Percentiles rank a stretch among this genome's conserved stretches.
Evolutionary conservation across 2,113 vertebrate species (phyloP).

Genomic region (Himantopus leucocephalus): DNA sequence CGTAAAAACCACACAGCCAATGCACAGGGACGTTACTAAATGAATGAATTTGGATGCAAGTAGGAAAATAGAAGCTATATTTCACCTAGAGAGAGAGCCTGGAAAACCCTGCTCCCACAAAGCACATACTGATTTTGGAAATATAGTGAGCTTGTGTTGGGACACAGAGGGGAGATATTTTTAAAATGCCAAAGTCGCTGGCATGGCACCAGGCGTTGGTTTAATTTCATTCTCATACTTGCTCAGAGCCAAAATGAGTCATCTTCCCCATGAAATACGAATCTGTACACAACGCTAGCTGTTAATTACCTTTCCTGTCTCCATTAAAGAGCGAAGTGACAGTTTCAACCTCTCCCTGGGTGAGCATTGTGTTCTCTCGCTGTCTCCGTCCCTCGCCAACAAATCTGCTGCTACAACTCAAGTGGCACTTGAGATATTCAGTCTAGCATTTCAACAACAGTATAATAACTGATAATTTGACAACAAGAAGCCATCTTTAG

Average conservation of each 20-base stretch:
- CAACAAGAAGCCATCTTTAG: constrained; percentile 47
- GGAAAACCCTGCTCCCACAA: not conserved
- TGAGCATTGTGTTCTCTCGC: constrained; percentile 44
- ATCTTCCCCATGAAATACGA: constrained; percentile 62
- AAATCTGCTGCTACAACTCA: constrained; percentile 60
- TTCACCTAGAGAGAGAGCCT: not conserved
- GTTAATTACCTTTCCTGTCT: constrained; percentile 74
- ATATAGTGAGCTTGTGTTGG: not conserved
- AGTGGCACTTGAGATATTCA: constrained; percentile 59
- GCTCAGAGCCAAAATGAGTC: constrained; percentile 48
- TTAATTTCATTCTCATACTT: constrained; percentile 49
- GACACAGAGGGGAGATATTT: constrained; percentile 42
- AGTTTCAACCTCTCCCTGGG: constrained; percentile 70
- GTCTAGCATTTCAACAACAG: constrained; percentile 45
- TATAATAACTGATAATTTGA: constrained; percentile 46
- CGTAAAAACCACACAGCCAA: not conserved
- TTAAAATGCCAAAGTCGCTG: constrained; percentile 40
- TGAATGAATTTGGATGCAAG: not conserved
- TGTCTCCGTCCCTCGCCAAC: constrained; percentile 19
- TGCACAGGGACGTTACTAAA: not conserved
- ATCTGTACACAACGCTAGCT: constrained; percentile 63
- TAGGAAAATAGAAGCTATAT: not conserved
- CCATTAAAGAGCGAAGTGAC: constrained; percentile 69
- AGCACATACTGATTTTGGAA: not conserved
- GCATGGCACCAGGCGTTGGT: constrained; percentile 29